Evolutionary conservation across 1,140 invertebrate species (phyloP).

Genomic region (Drosophila varians): DNA sequence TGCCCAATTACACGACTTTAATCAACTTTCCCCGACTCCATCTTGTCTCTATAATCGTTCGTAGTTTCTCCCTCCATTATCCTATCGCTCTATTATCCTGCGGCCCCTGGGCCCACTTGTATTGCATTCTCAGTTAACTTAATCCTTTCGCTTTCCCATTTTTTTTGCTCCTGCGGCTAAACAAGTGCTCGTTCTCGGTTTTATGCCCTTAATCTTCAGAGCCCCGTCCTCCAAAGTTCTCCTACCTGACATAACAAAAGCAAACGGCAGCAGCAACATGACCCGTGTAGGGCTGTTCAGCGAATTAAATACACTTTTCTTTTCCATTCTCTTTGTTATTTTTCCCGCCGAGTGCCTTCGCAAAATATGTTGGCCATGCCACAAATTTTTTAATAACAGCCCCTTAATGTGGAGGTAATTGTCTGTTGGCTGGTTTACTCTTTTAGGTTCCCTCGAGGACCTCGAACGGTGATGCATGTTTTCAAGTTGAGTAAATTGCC

Average conservation of each 20-base stretch:
- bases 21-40: constrained; percentile 25
- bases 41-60: constrained; percentile 27
- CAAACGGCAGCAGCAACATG: constrained; percentile 4
- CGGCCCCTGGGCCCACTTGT: constrained; percentile 22
- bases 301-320: constrained; percentile 33
- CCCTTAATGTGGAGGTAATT: constrained; percentile 50
- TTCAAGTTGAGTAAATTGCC: constrained; percentile 28
- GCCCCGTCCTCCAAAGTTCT: constrained; percentile 38
- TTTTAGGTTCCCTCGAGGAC: constrained; percentile 14
- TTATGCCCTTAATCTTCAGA: constrained; percentile 39
- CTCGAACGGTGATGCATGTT: constrained; percentile 6
- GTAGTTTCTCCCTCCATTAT: constrained; percentile 8
- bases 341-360: not conserved
- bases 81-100: constrained; percentile 13
- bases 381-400: constrained; percentile 51
- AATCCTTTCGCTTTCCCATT: constrained; percentile 45
- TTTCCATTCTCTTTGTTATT: not conserved
- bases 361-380: constrained; percentile 28
- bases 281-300: constrained; percentile 9
- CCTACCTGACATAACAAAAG: constrained; percentile 29
- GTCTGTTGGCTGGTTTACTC: constrained; percentile 27
- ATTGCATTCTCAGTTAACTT: constrained; percentile 36
- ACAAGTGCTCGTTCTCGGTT: constrained; percentile 25
- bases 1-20: constrained; percentile 32
- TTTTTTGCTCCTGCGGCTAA: constrained; percentile 27